Conservation (phyloP, 37 sponge, comb jelly and placozoan species). For the Oopsacas minuta region DNA sequence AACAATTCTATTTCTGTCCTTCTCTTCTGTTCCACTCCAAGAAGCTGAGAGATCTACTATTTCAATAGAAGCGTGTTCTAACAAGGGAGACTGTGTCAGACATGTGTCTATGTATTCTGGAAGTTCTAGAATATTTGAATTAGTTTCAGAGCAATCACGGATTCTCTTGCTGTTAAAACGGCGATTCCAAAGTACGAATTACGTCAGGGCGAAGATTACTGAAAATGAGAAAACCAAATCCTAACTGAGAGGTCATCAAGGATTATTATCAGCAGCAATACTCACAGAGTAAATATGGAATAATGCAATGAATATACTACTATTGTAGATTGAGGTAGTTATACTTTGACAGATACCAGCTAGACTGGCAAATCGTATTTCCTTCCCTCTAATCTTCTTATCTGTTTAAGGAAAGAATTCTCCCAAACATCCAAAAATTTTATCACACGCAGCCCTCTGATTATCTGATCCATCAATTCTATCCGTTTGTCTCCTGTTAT, state of each 20-base stretch:
- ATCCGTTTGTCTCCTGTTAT: background rate
- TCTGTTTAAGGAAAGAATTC: background rate
- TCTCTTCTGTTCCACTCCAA: too few relatives aligned
- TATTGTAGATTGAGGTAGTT: background rate
- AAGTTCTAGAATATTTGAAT: too few relatives aligned
- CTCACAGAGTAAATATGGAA: background rate
- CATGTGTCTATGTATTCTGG: too few relatives aligned
- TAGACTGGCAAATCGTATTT: background rate
- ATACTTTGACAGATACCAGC: background rate
- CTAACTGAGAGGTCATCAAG: background rate
- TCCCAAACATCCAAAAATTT: background rate
- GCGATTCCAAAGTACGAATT: too few relatives aligned
- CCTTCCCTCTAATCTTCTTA: background rate
- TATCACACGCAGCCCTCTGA: background rate
- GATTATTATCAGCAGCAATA: background rate
- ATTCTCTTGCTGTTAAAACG: too few relatives aligned
- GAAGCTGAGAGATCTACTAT: too few relatives aligned
- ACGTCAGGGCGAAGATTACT: background rate
- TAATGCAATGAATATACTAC: background rate
- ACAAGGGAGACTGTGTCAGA: too few relatives aligned
- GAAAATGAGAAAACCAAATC: background rate
- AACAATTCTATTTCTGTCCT: too few relatives aligned
- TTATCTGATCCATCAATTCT: background rate
- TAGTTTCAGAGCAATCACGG: too few relatives aligned
- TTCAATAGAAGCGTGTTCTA: too few relatives aligned